Evolutionary conservation across 1,140 invertebrate species (phyloP).

Genomic region (Plutomurus gul): DNA sequence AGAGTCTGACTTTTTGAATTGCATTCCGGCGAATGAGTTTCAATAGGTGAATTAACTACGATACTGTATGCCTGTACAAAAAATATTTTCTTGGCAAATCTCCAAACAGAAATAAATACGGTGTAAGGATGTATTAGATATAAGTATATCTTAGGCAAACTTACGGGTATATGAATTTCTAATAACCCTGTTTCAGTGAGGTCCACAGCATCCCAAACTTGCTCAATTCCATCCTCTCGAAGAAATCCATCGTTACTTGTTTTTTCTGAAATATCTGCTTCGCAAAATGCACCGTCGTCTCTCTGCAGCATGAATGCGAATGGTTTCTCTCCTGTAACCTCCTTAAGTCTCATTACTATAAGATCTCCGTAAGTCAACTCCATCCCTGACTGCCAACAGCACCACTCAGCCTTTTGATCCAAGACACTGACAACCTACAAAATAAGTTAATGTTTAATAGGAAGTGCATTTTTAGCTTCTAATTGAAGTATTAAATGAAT

Average conservation of each 20-base stretch:
- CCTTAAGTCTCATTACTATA: conserved; percentile 79
- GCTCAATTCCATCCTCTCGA: conserved; percentile 62
- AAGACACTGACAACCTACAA: conserved; percentile 60
- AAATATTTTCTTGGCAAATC: not conserved
- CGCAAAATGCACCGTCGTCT: conserved; percentile 55
- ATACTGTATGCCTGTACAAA: conserved; percentile 63
- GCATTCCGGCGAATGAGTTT: conserved; percentile 35
- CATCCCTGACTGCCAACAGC: conserved; percentile 93
- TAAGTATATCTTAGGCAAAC: not conserved
- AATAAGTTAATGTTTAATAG: not conserved
- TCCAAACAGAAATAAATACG: not conserved
- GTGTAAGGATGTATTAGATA: no score
- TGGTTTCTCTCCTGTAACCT: conserved; percentile 63
- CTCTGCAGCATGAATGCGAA: conserved; percentile 51
- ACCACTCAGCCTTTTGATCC: conserved; percentile 82
- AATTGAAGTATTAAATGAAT: no score
- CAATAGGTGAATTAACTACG: conserved; percentile 63
- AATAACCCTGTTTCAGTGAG: conserved; percentile 79
- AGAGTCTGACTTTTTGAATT: conserved; percentile 29
- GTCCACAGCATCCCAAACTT: conserved; percentile 81
- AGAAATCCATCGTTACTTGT: not conserved
- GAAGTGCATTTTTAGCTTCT: not conserved
- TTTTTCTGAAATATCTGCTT: conserved; percentile 56
- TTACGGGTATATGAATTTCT: conserved; percentile 83
- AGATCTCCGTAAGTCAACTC: conserved; percentile 82